Evolutionary conservation across 64 coral and sea anemone species (phyloP).

Genomic region (Actinia equina): DNA sequence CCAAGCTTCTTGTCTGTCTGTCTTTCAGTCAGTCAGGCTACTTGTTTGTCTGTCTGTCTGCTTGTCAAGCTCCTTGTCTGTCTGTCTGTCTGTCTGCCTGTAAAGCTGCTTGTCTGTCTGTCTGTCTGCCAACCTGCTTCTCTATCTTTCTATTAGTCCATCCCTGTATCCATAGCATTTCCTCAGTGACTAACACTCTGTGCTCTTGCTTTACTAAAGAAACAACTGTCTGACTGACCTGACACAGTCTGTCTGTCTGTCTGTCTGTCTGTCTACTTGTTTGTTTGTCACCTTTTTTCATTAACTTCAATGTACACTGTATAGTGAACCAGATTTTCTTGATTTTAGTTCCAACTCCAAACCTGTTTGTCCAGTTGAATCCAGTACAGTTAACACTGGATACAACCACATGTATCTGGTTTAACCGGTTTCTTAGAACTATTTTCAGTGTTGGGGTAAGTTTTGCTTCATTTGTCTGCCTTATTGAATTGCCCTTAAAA

Average conservation of each 20-base stretch:
- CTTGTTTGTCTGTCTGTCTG: no score
- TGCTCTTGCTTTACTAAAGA: no score
- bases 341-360: slow-evolving; percentile 81
- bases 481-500: no score
- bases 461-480: neutral
- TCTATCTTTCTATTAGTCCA: no score
- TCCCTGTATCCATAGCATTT: no score
- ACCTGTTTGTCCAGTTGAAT: slow-evolving; percentile 94
- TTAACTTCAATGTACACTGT: neutral
- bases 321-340: neutral
- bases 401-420: slow-evolving; percentile 85
- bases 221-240: no score
- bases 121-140: neutral
- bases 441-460: slow-evolving; percentile 80
- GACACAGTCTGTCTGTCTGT: neutral
- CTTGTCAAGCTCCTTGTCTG: neutral
- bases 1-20: neutral
- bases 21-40: no score
- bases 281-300: neutral
- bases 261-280: neutral
- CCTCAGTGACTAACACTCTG: no score
- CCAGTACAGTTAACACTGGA: slow-evolving; percentile 94
- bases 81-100: neutral
- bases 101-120: neutral
- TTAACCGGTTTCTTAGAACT: slow-evolving; percentile 79